phyloP scores from a whole-genome alignment of 2,888 invertebrate species.

The Allophyes oxyacanthae region DNA sequence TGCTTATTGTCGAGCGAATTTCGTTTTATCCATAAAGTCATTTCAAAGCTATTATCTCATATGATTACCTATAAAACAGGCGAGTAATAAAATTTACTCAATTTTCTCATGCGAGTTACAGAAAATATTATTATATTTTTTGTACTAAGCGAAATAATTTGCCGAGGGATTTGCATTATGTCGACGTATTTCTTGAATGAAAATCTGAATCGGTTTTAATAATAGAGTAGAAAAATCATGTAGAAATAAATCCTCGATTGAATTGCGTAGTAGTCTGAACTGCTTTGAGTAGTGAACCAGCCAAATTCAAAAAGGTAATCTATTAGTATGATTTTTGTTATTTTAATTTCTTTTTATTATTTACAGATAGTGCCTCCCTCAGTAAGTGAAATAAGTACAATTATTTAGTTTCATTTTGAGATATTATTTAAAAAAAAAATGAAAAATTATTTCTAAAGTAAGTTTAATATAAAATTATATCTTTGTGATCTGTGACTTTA shows the following conservation, averaged over 20 bases:
- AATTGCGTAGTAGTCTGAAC: background rate
- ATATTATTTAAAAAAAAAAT: no score
- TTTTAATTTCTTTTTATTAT: no score
- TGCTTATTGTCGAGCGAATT: constrained; percentile 22
- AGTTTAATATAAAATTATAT: no score
- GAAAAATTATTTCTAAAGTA: no score
- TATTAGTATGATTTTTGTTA: no score
- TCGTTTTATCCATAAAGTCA: constrained; percentile 17
- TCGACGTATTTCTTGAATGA: background rate
- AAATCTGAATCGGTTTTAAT: background rate
- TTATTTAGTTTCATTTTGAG: no score
- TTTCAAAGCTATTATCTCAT: constrained; percentile 30
- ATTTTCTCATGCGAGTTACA: constrained; percentile 20
- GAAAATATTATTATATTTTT: constrained; percentile 13
- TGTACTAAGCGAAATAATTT: constrained; percentile 5
- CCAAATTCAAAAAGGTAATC: no score
- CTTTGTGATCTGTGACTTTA: no score
- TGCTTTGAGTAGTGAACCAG: background rate
- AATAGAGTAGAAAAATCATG: no score
- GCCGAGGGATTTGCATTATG: constrained; percentile 8
- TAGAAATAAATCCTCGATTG: background rate
- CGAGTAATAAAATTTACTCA: constrained; percentile 19
- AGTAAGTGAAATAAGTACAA: no score
- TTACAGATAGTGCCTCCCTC: no score
- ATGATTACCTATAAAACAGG: constrained; percentile 23